Conservation (phyloP, 1,140 invertebrate species). For the Euschistus heros region DNA sequence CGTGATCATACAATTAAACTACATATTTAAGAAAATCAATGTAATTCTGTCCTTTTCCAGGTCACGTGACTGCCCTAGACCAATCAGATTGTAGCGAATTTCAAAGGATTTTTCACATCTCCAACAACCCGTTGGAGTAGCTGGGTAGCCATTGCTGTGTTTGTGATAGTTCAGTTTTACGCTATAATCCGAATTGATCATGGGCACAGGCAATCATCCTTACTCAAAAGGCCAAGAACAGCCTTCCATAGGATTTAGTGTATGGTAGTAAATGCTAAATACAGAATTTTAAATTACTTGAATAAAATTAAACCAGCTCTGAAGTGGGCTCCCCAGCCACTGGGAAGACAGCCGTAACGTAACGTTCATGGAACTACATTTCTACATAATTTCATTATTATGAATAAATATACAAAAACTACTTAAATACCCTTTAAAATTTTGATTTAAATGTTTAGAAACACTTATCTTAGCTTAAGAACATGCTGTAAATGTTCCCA, state of each 20-base stretch:
- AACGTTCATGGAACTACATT: conserved; percentile 11
- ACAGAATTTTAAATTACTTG: conserved; percentile 25
- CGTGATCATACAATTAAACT: neutral
- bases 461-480: conserved; percentile 35
- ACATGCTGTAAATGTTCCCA: too few relatives aligned
- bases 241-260: conserved; percentile 31
- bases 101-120: conserved; percentile 33
- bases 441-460: too few relatives aligned
- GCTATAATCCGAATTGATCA: conserved; percentile 36
- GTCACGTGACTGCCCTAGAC: conserved; percentile 32
- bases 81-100: conserved; percentile 32
- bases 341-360: conserved; percentile 38
- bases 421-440: too few relatives aligned
- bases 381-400: too few relatives aligned
- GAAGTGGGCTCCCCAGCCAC: conserved; percentile 31
- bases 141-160: conserved; percentile 43
- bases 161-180: conserved; percentile 36
- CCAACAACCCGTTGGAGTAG: conserved; percentile 32
- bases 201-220: conserved; percentile 34
- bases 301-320: conserved; percentile 28
- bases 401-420: too few relatives aligned
- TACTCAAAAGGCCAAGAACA: conserved; percentile 29
- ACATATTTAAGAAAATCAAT: conserved; percentile 26
- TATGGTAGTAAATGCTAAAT: conserved; percentile 33
- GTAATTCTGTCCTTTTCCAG: conserved; percentile 24